Percentiles rank a stretch among this genome's conserved stretches.
Conservation (phyloP, 2,113 vertebrate species). For the Ondatra zibethicus region DNA sequence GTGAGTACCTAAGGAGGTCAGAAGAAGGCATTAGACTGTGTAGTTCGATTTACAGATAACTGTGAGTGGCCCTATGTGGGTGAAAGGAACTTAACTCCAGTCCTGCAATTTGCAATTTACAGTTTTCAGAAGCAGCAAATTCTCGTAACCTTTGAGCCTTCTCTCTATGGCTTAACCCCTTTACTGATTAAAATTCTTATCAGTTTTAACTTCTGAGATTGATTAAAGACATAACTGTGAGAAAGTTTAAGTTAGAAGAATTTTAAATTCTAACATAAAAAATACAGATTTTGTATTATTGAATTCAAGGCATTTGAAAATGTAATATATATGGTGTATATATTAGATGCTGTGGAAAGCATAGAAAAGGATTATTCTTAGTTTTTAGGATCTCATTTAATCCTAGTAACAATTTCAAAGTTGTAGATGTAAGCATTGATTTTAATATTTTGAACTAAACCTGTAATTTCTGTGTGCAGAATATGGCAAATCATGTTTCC, state of each 20-base stretch:
- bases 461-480: neutral
- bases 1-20: neutral
- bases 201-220: neutral
- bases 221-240: neutral
- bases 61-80: neutral
- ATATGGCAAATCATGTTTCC: neutral
- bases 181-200: neutral
- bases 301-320: neutral
- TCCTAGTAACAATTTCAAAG: constrained; percentile 23
- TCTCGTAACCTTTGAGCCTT: neutral
- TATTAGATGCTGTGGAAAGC: neutral
- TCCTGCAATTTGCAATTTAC: neutral
- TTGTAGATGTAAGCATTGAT: neutral
- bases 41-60: neutral
- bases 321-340: neutral
- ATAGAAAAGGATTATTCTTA: constrained; percentile 9
- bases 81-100: neutral
- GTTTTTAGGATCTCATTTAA: constrained; percentile 46
- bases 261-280: constrained; percentile 10
- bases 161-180: neutral
- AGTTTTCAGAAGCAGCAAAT: neutral
- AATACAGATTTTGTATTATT: constrained; percentile 12
- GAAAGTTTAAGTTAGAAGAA: neutral
- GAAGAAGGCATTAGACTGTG: neutral
- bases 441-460: constrained; percentile 12